phyloP scores from a whole-genome alignment of 2,888 invertebrate genomes.

The Parascotia fuliginaria region DNA sequence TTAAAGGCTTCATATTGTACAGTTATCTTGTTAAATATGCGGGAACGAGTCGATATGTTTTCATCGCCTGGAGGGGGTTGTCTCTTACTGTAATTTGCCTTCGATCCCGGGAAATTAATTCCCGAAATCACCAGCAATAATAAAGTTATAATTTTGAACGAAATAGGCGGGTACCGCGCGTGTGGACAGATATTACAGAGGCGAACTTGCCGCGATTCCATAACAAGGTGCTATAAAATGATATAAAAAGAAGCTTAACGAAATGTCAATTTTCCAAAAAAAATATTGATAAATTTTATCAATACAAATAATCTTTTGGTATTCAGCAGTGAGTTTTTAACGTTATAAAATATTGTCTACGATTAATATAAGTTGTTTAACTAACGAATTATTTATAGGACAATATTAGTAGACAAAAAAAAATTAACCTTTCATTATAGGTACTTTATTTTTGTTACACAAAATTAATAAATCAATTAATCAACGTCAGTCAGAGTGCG shows the following conservation, averaged over 20 bases:
- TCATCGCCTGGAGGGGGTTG: conserved; percentile 28
- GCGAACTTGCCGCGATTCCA: conserved; percentile 43
- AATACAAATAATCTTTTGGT: too few relatives aligned
- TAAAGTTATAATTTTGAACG: conserved; percentile 81
- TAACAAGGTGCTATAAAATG: too few relatives aligned
- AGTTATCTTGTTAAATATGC: conserved; percentile 21
- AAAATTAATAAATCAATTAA: conserved; percentile 6
- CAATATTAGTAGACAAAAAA: too few relatives aligned
- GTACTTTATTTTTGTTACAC: too few relatives aligned
- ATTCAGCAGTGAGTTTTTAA: too few relatives aligned
- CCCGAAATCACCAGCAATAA: conserved; percentile 79
- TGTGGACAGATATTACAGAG: conserved; percentile 61
- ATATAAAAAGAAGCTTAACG: too few relatives aligned
- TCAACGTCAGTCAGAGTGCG: conserved; percentile 40
- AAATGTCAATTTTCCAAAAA: too few relatives aligned
- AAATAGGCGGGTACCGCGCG: conserved; percentile 68
- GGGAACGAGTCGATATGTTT: conserved; percentile 26
- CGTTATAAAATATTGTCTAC: too few relatives aligned
- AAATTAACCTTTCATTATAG: too few relatives aligned
- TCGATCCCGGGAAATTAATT: conserved; percentile 83
- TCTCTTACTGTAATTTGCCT: conserved; percentile 71
- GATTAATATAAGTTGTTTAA: too few relatives aligned
- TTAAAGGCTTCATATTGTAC: neutral
- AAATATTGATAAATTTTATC: too few relatives aligned
- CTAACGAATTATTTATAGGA: too few relatives aligned